phyloP scores from a whole-genome alignment of 2,888 invertebrate species.

The Trisateles emortualis region DNA sequence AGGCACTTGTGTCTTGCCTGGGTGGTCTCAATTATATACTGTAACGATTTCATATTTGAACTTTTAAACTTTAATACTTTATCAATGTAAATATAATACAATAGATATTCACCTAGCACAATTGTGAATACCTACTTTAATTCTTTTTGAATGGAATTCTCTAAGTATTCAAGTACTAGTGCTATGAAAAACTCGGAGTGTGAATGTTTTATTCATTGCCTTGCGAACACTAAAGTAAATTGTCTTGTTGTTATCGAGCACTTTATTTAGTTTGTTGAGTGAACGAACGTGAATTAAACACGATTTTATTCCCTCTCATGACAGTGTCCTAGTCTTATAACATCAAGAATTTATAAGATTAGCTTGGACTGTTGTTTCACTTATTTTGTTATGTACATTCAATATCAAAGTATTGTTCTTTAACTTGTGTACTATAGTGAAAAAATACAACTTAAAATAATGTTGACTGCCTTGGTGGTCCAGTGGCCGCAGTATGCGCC shows the following conservation, averaged over 20 bases:
- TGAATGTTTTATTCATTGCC: slow-evolving; percentile 3
- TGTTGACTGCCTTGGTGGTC: too few relatives aligned
- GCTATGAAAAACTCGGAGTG: background rate
- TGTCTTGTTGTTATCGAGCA: slow-evolving; percentile 4
- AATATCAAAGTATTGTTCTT: too few relatives aligned
- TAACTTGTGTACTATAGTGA: too few relatives aligned
- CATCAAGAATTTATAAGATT: too few relatives aligned
- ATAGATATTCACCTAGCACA: background rate
- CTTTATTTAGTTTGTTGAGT: slow-evolving; percentile 3
- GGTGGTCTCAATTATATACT: too few relatives aligned
- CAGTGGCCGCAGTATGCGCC: too few relatives aligned
- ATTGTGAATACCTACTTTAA: background rate
- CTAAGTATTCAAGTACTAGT: background rate
- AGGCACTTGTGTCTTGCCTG: too few relatives aligned
- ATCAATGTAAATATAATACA: too few relatives aligned
- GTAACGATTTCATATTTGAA: too few relatives aligned
- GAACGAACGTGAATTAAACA: background rate
- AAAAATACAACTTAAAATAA: too few relatives aligned
- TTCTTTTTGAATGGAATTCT: background rate
- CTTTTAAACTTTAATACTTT: background rate
- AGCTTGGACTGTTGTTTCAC: too few relatives aligned
- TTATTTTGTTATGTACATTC: background rate
- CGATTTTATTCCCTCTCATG: slow-evolving; percentile 1
- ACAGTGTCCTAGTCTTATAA: background rate
- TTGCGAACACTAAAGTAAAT: slow-evolving; percentile 4